Percentiles rank a stretch among this genome's conserved stretches.
These are phyloP conservation scores for Drosophila prolongata DNA, from an alignment of 2,888 invertebrate genomes.

Conservation along the genomic window DNA sequence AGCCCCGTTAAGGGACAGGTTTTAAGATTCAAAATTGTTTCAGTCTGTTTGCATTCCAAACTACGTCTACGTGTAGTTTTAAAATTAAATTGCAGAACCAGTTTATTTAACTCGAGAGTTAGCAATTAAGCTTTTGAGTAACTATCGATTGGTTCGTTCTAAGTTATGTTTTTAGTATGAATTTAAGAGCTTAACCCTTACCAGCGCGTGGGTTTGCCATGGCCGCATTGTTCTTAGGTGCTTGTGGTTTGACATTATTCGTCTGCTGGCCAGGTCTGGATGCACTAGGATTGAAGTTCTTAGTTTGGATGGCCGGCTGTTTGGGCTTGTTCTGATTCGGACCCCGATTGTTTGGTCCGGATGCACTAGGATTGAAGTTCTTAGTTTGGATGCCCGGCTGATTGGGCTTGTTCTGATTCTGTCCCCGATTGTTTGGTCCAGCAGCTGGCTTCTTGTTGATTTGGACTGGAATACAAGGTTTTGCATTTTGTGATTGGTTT, in stretches of 20 bases:
- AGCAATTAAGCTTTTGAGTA: too few species aligned
- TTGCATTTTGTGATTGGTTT: not conserved
- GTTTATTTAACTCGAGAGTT: not conserved
- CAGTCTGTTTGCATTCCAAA: constrained; percentile 2
- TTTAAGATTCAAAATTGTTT: not conserved
- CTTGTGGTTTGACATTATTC: not conserved
- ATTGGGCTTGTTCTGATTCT: not conserved
- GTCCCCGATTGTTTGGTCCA: not conserved
- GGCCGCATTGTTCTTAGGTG: constrained; percentile 1
- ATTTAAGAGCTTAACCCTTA: constrained; percentile 3
- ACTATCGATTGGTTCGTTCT: not conserved
- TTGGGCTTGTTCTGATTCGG: constrained; percentile 2
- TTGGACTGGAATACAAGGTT: not conserved
- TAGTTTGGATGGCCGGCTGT: not conserved
- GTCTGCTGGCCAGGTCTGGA: not conserved
- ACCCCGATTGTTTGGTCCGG: not conserved
- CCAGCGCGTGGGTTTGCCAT: constrained; percentile 9
- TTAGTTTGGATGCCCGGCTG: not conserved
- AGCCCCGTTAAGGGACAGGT: not conserved
- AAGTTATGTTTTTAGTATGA: not conserved
- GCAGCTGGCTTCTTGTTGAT: not conserved
- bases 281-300: not conserved
- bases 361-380: too few species aligned
- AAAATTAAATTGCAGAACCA: constrained; percentile 2
- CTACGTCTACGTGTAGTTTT: not conserved